Base-by-base conservation (phyloP, 2,797 vertebrate species). In the Antennarius maculatus region DNA sequence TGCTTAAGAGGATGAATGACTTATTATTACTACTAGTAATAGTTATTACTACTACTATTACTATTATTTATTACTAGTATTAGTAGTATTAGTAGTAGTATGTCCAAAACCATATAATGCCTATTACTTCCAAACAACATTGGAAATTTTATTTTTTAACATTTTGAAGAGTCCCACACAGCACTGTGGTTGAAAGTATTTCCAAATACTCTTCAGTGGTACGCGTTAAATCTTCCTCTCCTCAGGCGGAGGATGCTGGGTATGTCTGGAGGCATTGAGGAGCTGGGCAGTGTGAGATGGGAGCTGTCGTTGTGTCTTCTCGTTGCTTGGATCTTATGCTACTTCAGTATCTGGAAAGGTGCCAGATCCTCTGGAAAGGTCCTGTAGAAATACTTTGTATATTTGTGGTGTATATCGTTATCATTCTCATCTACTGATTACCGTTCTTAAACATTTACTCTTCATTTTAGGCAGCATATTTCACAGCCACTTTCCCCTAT, bases 281-380 rank as follows among this genome's bases (percentile, higher is more conserved):
- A 89, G 61, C 17, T 91, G 27, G 85, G 89, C 49, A 48, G 69
- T 14, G 56, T 86, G 7, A 66, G 82, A 5, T 89, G 85, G 87
- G 82, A 86, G 37, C 74, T 90, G 74, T 79, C 85, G 12, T 48
- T 89, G 54, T 86, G 85, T 74, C 66, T 89, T 55, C 70, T 80
- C 41, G 28, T 31, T 47, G 34, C 66, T 54, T 88, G 86, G 83
- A 51, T 79, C 2, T 4, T 84, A 50, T 85, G 84, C 50, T 92
- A 91, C 76, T 89, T 91, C 47, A 76, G 74, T 37, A 71, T 89
- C 17, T 89, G 88, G 88, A 91, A 91, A 81, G 74, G 88, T 28
- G 77, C 86, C 54, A 84, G 37, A 49, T 88, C 87, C 5, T 80
- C 85, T 56, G 88, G 83, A 49, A 91, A 87, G 80, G 86, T 73